Percentiles rank a stretch among this genome's conserved stretches.
phyloP scores from a whole-genome alignment of 2,113 vertebrate species.

The Indicator indicator region DNA sequence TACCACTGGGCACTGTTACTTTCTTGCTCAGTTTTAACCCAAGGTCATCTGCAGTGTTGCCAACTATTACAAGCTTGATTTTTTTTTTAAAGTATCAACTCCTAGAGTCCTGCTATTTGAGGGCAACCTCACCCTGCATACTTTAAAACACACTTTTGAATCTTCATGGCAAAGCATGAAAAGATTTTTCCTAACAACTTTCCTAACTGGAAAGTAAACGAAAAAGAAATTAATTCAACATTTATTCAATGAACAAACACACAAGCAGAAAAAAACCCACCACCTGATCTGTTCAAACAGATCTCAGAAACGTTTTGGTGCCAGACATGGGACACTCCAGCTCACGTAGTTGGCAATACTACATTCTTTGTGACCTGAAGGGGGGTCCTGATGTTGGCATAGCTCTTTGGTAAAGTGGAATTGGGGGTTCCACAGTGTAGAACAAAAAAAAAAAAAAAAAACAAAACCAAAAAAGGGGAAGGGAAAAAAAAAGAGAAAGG shows the following conservation, averaged over 20 bases:
- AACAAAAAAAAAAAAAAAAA: slow-evolving; percentile 58
- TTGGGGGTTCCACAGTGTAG: slow-evolving; percentile 65
- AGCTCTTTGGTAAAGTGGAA: slow-evolving; percentile 74
- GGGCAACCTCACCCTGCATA: not conserved
- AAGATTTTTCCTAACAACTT: not conserved
- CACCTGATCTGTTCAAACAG: not conserved
- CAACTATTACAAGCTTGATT: not conserved
- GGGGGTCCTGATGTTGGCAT: slow-evolving; percentile 66
- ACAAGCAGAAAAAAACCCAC: not conserved
- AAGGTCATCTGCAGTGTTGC: slow-evolving; percentile 11
- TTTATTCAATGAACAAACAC: not conserved
- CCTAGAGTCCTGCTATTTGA: not conserved
- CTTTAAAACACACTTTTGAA: not conserved
- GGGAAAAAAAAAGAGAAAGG: slow-evolving; percentile 61
- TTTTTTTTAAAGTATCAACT: not conserved
- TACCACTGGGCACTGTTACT: not conserved
- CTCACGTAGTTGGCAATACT: slow-evolving; percentile 44
- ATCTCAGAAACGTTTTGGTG: not conserved
- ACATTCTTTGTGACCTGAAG: not conserved
- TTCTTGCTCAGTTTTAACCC: slow-evolving; percentile 28
- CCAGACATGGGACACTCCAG: not conserved
- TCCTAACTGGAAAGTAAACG: not conserved
- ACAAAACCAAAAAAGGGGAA: not conserved
- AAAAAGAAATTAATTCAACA: not conserved
- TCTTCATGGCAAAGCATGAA: not conserved